These are phyloP conservation scores for Heteromyza rotundicornis DNA, from an alignment of 2,888 invertebrate species.

Conservation along the genomic window DNA sequence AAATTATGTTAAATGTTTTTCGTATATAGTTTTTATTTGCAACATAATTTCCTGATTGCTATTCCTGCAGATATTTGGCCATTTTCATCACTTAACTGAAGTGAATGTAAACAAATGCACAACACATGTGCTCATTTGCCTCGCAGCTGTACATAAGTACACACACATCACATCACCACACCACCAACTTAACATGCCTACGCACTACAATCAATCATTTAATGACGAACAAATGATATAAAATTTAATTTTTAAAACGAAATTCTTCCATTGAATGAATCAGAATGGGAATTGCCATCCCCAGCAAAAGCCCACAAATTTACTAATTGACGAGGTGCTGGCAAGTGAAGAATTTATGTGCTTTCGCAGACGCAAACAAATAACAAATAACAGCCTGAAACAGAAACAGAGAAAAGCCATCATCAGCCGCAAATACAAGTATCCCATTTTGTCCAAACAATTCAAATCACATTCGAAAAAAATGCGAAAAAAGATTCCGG, in stretches of 20 bases:
- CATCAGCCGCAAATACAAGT: no score
- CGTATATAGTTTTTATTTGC: no score
- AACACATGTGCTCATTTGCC: no score
- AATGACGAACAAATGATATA: not conserved
- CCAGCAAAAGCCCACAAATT: not conserved
- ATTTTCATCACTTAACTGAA: no score
- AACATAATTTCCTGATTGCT: no score
- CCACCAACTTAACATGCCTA: not conserved
- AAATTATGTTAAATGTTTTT: no score
- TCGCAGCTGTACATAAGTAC: not conserved
- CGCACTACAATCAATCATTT: not conserved
- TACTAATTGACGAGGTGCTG: not conserved
- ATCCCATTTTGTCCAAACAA: not conserved
- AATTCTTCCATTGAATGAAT: not conserved
- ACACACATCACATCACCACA: not conserved
- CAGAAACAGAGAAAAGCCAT: no score
- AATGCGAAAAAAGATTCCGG: no score
- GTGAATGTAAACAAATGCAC: not conserved
- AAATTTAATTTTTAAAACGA: not conserved
- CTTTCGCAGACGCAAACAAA: not conserved
- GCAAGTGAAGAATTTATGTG: not conserved
- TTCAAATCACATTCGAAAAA: no score
- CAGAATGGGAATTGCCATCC: no score
- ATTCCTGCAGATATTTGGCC: no score
- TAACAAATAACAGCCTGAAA: no score